Conservation (phyloP, 23 tunicate species). For the Diplosoma virens region DNA sequence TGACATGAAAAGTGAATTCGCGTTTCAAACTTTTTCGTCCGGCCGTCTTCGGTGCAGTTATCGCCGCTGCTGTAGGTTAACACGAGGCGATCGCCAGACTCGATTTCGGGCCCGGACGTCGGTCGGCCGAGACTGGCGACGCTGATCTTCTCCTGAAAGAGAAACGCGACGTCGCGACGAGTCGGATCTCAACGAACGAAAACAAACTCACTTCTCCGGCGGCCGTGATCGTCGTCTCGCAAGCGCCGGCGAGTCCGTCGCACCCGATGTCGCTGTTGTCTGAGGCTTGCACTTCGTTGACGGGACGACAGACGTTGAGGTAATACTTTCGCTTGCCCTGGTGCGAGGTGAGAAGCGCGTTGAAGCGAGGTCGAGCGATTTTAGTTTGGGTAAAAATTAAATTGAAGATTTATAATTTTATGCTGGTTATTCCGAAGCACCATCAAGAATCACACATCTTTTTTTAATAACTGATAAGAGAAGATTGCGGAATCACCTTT, state of each 20-base stretch:
- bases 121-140: constrained; percentile 45
- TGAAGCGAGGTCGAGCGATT: no score
- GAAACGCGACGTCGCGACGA: neutral
- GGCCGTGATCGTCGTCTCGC: constrained; percentile 29
- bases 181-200: neutral
- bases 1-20: constrained; percentile 52
- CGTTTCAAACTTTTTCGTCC: constrained; percentile 18
- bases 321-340: constrained; percentile 46
- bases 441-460: no score
- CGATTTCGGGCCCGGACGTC: constrained; percentile 16
- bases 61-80: constrained; percentile 45
- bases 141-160: constrained; percentile 31
- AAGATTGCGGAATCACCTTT: no score
- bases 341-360: neutral
- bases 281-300: constrained; percentile 45
- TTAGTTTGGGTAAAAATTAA: no score
- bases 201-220: constrained; percentile 18
- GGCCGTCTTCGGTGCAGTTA: constrained; percentile 30
- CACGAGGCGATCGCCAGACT: constrained; percentile 33
- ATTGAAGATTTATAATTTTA: no score
- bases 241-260: constrained; percentile 57
- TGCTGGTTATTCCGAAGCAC: no score
- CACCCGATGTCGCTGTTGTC: constrained; percentile 22
- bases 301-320: constrained; percentile 64
- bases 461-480: no score